A percentile compares a stretch with the other conserved stretches of the same genome.
These are phyloP conservation scores for Megaptera novaeangliae DNA, from an alignment of 2,113 vertebrate species.

Conservation along the genomic window DNA sequence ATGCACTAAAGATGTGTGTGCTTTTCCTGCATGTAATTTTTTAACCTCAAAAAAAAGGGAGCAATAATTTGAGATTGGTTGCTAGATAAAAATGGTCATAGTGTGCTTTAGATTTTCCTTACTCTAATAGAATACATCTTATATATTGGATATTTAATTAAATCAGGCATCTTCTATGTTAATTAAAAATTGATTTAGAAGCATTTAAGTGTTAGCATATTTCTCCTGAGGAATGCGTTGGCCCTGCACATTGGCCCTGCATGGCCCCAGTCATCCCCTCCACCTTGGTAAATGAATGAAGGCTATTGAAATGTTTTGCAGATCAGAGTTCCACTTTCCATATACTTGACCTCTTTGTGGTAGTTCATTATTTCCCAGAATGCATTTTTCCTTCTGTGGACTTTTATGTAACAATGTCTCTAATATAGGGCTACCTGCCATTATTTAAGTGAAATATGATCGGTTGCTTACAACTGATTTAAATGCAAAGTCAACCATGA, in stretches of 20 bases:
- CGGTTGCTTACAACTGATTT: conserved; percentile 42
- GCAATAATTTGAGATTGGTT: conserved; percentile 12
- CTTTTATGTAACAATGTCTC: background rate
- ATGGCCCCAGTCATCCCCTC: background rate
- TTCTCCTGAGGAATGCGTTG: background rate
- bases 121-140: conserved; percentile 26
- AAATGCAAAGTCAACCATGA: conserved; percentile 43
- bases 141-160: background rate
- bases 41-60: background rate
- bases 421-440: conserved; percentile 44
- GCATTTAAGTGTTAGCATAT: background rate
- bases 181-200: conserved; percentile 46
- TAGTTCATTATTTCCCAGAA: conserved; percentile 52
- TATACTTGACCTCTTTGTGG: conserved; percentile 6
- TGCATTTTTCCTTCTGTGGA: conserved; percentile 24
- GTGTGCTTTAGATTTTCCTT: background rate
- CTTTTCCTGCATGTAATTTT: background rate
- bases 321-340: background rate
- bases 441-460: conserved; percentile 54
- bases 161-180: conserved; percentile 32
- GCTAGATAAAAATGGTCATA: background rate
- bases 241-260: background rate
- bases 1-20: background rate
- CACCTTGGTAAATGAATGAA: background rate
- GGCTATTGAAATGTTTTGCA: background rate